Base-by-base conservation (phyloP, 2,888 invertebrate genomes). In the Odontocerum albicorne region DNA sequence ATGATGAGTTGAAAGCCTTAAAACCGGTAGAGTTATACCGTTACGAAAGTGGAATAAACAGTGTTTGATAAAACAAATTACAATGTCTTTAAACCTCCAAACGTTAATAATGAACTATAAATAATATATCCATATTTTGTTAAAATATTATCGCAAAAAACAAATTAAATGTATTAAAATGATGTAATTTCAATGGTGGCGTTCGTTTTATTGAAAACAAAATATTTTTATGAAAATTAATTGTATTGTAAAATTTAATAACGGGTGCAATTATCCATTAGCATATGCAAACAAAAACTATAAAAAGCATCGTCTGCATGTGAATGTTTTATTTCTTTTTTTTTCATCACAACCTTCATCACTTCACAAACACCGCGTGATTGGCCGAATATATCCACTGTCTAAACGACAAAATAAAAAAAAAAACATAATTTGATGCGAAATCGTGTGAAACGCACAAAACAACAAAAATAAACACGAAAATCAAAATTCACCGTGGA, bases 291-390 rank as follows among this genome's bases (percentile, higher is more conserved):
- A 44, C 8, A 43, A 27, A 35, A 27, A 38, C 16, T 33, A 43
- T 33, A 15, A 35, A 52, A 55, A 59, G 56, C 55, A 59, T 55
- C 59, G 50, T 60, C 47, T 61, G 78, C 78, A 78, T 78, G 78
- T 77, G 77, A 77, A 78, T 78, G 78, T 78, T 77, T 78, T 77
- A 49, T 56, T 62, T 76, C 75, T 65, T 75, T 77, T 76, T n/a
- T n/a, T 77, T 74, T 74, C 74, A 74, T 75, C 74, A 60, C 50
- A 73, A 56, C n/a, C 57, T 33, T 53, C 58, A 58, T 73, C 73
- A 76, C 75, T 36, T 55, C 60, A 57, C 57, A 56, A 57, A 75
- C 75, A 75, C 74, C 60, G 74, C 72, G 70, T 73, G 73, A 74
- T 77, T 76, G 75, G 72, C 74, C 74, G 75, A 77, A 40, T 15